Conservation (phyloP, 2,113 vertebrate species). For the Apodemus speciosus region DNA sequence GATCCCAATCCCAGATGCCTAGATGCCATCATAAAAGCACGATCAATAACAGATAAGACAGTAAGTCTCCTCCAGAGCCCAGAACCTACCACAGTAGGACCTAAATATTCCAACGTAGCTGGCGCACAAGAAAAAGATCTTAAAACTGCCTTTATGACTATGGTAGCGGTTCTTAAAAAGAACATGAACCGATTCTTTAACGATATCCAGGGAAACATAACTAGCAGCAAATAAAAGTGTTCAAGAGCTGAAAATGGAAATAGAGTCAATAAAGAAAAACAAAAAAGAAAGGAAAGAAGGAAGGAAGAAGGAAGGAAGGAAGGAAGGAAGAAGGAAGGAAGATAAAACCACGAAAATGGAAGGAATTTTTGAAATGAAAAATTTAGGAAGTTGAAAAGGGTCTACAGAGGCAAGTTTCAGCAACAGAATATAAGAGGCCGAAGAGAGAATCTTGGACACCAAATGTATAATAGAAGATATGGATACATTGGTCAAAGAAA, state of each 20-base stretch:
- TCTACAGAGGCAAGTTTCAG: not conserved
- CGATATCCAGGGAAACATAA: not conserved
- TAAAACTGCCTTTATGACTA: not conserved
- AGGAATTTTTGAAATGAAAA: not conserved
- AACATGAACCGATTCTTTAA: not conserved
- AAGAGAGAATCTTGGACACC: not conserved
- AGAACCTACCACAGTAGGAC: not conserved
- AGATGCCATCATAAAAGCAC: not conserved
- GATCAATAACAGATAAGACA: not conserved
- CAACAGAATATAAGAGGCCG: not conserved
- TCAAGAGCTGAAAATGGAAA: not conserved
- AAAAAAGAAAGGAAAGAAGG: not conserved
- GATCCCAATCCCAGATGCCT: not conserved
- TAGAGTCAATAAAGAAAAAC: not conserved
- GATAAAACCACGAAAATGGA: not conserved
- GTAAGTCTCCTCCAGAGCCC: not conserved
- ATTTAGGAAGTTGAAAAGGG: not conserved
- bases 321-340: not conserved
- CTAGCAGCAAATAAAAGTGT: not conserved
- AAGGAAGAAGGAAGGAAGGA: not conserved
- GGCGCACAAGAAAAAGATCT: not conserved
- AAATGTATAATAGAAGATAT: not conserved
- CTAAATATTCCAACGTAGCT: not conserved
- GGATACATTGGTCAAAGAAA: not conserved
- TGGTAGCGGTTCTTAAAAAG: not conserved